Evolutionary conservation across 2,888 invertebrate genomes (phyloP).

Genomic region (Dynastes tityus): DNA sequence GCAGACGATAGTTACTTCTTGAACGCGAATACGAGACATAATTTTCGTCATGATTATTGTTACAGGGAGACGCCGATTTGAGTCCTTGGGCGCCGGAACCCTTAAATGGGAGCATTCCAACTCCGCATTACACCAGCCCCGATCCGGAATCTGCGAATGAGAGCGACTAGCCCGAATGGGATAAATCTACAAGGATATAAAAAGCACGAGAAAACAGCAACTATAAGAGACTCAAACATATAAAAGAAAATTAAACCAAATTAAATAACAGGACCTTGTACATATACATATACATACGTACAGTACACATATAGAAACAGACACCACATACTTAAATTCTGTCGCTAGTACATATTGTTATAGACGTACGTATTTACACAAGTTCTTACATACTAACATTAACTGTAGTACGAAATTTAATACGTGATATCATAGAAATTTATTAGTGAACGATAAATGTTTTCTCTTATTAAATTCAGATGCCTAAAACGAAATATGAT

Average conservation of each 20-base stretch:
- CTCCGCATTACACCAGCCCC: constrained; percentile 65
- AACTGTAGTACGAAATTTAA: constrained; percentile 35
- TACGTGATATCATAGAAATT: constrained; percentile 28
- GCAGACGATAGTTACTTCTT: neutral
- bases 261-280: constrained; percentile 4
- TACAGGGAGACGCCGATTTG: constrained; percentile 73
- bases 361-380: constrained; percentile 4
- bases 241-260: constrained; percentile 11
- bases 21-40: constrained; percentile 19
- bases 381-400: constrained; percentile 7
- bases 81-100: constrained; percentile 68
- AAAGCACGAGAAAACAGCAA: constrained; percentile 37
- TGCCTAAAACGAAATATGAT: constrained; percentile 3
- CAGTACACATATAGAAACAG: constrained; percentile 5
- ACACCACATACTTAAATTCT: constrained; percentile 6
- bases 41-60: constrained; percentile 45
- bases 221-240: constrained; percentile 27
- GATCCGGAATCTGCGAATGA: constrained; percentile 64
- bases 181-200: constrained; percentile 67
- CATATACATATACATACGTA: constrained; percentile 8
- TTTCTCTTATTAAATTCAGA: constrained; percentile 2
- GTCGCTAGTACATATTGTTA: constrained; percentile 15
- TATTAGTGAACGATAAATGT: constrained; percentile 25
- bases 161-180: constrained; percentile 68
- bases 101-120: constrained; percentile 65